Evolutionary conservation across 1,140 invertebrate species (phyloP), one percentile per base, ranked within the genome.

Genomic region (Drosophila quadrilineata): DNA sequence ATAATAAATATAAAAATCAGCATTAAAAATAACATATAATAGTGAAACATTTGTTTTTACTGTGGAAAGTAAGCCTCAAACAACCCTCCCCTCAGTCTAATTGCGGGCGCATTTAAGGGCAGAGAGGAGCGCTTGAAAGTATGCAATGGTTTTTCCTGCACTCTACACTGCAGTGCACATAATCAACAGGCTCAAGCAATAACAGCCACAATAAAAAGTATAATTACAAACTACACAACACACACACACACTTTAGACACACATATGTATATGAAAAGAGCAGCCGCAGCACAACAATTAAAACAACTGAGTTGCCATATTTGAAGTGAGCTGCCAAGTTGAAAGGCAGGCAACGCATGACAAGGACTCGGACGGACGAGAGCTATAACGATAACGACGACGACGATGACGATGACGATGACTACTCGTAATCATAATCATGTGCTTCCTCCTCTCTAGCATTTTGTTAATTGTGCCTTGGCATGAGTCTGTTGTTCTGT

Each of bases 251-350:
- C 40, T n/a, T n/a, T n/a, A 29, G 24, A 17, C 56, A 29, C 3
- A 38, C 14, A 53, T 40, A 65, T 26, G 24, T 49, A 62, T 41
- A 57, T 33, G 29, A 43, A 53, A 48, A 54, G 57, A 54, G 35
- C 48, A 62, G 57, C 49, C 65, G 35, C 46, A 62, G 36, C 56
- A 56, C 64, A 80, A 77, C 75, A 79, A 79, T 79, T 79, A 79
- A 79, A 79, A 67, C 66, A 80, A 79, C 75, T 52, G 75, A 79
- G 75, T 79, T 79, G 75, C 75, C 71, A 79, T 80, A 75, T 79
- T 79, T 79, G 75, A 75, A 80, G 71, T 80, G 75, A 80, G 62
- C 48, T 46, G 57, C 57, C 65, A 54, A 62, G 41, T 45, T 45
- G 24, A 22, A 71, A 58, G 40, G 48, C 65, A n/a, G n/a, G n/a